phyloP scores from a whole-genome alignment of 2,888 invertebrate species.

The Sepiola atlantica region DNA sequence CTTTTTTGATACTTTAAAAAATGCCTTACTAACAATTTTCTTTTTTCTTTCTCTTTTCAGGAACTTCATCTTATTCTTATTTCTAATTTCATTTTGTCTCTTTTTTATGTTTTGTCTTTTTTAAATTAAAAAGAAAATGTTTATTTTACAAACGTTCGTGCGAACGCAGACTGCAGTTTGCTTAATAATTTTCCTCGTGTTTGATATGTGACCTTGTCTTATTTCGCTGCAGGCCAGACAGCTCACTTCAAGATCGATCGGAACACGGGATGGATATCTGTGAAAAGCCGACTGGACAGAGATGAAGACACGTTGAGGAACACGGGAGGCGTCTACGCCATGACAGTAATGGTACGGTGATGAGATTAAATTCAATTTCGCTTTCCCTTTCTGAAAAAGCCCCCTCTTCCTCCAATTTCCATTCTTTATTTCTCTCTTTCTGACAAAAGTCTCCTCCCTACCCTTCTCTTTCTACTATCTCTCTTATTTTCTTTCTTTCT shows the following conservation, averaged over 20 bases:
- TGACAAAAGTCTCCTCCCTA: background rate
- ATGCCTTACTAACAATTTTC: background rate
- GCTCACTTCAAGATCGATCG: constrained; percentile 60
- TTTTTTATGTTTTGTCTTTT: background rate
- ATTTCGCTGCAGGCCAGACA: constrained; percentile 57
- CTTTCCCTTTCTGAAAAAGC: background rate
- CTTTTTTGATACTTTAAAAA: background rate
- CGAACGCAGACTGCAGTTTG: background rate
- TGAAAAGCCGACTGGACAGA: constrained; percentile 60
- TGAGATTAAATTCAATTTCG: background rate
- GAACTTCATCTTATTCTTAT: background rate
- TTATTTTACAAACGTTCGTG: background rate
- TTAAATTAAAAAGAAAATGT: constrained; percentile 35
- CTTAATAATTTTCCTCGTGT: constrained; percentile 5
- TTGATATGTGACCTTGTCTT: background rate
- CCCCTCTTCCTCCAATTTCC: background rate
- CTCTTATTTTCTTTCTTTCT: background rate
- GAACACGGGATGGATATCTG: constrained; percentile 63
- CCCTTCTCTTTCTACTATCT: too few species aligned
- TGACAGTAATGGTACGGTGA: constrained; percentile 62
- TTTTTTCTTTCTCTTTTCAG: background rate
- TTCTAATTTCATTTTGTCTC: background rate
- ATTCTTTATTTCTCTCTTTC: background rate
- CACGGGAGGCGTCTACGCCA: constrained; percentile 66
- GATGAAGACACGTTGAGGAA: constrained; percentile 61